Evolutionary conservation across 1,140 invertebrate genomes (phyloP), one percentile per base, ranked within the genome.

Genomic region (Leptopilina clavipes): DNA sequence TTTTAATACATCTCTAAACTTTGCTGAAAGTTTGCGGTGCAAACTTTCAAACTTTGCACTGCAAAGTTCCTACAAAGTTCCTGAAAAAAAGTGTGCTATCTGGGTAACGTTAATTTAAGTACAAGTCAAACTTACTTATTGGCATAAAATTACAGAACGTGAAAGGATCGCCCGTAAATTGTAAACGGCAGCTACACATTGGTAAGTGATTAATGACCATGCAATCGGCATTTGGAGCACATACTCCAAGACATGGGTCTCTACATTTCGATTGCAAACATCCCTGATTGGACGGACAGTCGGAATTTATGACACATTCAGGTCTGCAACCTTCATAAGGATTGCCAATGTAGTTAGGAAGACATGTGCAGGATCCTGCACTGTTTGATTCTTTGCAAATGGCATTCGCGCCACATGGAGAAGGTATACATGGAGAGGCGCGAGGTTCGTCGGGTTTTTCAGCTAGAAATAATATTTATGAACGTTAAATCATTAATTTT

Each of bases 371-470:
- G 73, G 94, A 93, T 8, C 93, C 93, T 22, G 93, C 94, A 22
- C 94, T 94, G 82, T 95, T 95, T 75, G 93, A 93, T 89, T 96
- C 95, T 90, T 93, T 93, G 88, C 94, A 95, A 83, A 95, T 77
- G 54, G 95, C 95, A 89, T 96, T 96, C 1, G 93, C 92, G 54
- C 95, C 95, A 86, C 95, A 96, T 54, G 95, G 95, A 44, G 93
- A 94, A 54, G 95, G 94, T 81, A 92, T 91, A 83, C 95, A 96
- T 73, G 95, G 94, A 76, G 92, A 88, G 45, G 83, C 79, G 76
- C 82, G 94, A 76, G 92, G 88, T 54, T 84, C 79, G 76, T 82
- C 76, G 71, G 79, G 72, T 72, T 78, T 79, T 79, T 83, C 82
- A 77, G 81, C 82, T 85, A 85, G n/a, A 71, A 87, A 86, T 59